Percentiles rank a stretch among this genome's conserved stretches.
phyloP scores from a whole-genome alignment of 2,113 vertebrate genomes.

The Corapipo altera region DNA sequence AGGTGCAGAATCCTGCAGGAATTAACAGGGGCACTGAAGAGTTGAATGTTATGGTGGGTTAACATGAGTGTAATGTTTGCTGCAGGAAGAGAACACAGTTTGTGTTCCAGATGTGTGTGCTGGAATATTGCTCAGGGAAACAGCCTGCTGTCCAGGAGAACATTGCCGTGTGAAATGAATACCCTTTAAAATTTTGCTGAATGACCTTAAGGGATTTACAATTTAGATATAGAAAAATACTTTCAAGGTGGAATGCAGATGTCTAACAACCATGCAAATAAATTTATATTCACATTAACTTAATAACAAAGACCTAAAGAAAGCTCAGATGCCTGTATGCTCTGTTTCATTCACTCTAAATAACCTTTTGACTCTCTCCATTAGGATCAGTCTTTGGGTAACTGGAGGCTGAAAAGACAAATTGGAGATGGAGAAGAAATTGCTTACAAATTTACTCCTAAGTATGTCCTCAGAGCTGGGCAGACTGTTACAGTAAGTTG shows the following conservation, averaged over 20 bases:
- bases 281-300: not conserved
- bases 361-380: not conserved
- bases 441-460: slow-evolving; percentile 93
- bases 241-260: not conserved
- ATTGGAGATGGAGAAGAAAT: slow-evolving; percentile 84
- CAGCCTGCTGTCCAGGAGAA: not conserved
- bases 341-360: not conserved
- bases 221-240: not conserved
- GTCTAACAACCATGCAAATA: not conserved
- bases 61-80: not conserved
- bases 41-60: not conserved
- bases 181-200: not conserved
- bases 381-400: slow-evolving; percentile 94
- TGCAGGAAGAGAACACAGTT: not conserved
- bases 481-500: slow-evolving; percentile 90
- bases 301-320: not conserved
- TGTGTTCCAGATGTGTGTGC: not conserved
- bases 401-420: slow-evolving; percentile 91
- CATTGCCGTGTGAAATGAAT: not conserved
- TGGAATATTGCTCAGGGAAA: not conserved
- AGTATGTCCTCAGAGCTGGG: slow-evolving; percentile 91
- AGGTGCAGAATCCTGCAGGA: not conserved
- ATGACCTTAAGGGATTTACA: not conserved
- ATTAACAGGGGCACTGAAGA: not conserved
- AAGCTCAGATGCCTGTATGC: not conserved